Percentiles rank a stretch among this genome's conserved stretches.
These are phyloP conservation scores for Elgaria multicarinata DNA, from an alignment of 2,113 vertebrate species.

Conservation along the genomic window DNA sequence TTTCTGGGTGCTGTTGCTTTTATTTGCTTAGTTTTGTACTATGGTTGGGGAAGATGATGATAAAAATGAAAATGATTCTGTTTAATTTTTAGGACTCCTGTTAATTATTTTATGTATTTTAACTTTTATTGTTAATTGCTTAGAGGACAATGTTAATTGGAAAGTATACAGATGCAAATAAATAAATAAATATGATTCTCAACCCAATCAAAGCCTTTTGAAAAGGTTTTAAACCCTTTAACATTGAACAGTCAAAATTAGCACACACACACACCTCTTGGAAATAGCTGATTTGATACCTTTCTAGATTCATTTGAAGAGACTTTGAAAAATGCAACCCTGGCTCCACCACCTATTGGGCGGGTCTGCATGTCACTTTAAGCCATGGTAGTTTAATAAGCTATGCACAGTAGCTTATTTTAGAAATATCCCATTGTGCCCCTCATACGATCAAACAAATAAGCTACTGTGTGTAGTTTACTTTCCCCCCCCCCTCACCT, in stretches of 20 bases:
- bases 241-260: background rate
- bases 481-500: too few species aligned
- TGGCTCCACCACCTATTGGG: background rate
- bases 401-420: too few species aligned
- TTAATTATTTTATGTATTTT: too few species aligned
- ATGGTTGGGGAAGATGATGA: background rate
- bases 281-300: background rate
- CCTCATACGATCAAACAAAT: too few species aligned
- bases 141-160: background rate
- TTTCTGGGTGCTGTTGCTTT: background rate
- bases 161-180: background rate
- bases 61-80: too few species aligned
- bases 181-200: background rate
- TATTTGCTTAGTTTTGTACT: background rate
- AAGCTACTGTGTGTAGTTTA: too few species aligned
- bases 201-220: too few species aligned
- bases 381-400: too few species aligned
- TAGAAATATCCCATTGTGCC: too few species aligned
- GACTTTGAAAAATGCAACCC: background rate
- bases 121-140: too few species aligned
- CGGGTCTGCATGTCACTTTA: too few species aligned
- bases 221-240: background rate
- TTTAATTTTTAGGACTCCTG: too few species aligned
- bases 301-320: background rate
- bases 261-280: background rate